These are phyloP conservation scores for Mycteria americana DNA, from an alignment of 2,797 vertebrate genomes.

Conservation along the genomic window DNA sequence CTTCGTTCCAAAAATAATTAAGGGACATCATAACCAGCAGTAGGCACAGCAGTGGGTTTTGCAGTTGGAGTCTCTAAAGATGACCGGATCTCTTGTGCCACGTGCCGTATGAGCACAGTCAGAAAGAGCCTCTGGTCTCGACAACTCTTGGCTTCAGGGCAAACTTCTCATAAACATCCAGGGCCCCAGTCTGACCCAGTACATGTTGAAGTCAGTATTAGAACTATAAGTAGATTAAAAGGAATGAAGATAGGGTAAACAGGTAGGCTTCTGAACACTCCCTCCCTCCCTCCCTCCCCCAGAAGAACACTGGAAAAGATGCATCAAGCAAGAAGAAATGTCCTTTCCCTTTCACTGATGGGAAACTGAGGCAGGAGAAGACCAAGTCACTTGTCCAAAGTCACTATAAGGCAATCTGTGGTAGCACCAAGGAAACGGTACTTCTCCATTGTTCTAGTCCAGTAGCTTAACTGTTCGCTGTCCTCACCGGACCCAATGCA, in stretches of 20 bases:
- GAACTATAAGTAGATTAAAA: background rate
- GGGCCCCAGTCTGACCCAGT: background rate
- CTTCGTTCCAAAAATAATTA: background rate
- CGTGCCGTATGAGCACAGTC: background rate
- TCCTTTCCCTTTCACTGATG: background rate
- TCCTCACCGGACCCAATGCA: background rate
- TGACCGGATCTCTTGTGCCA: background rate
- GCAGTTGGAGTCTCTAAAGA: background rate
- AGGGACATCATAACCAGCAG: background rate
- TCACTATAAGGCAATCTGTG: background rate
- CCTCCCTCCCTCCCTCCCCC: no score
- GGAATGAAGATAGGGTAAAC: background rate
- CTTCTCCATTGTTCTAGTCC: background rate
- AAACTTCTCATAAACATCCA: background rate
- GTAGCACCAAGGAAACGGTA: background rate
- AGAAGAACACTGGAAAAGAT: background rate
- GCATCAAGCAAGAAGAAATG: background rate
- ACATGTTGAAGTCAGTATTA: background rate
- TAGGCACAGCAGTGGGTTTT: background rate
- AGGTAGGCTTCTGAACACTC: background rate
- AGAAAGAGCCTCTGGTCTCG: background rate
- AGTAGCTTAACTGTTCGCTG: background rate
- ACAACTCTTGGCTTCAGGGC: background rate
- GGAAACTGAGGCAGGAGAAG: background rate
- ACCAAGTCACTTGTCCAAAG: background rate